Evolutionary conservation across 2,113 vertebrate species (phyloP), one percentile per base, ranked within the genome.

Genomic region (Brienomyrus brachyistius): DNA sequence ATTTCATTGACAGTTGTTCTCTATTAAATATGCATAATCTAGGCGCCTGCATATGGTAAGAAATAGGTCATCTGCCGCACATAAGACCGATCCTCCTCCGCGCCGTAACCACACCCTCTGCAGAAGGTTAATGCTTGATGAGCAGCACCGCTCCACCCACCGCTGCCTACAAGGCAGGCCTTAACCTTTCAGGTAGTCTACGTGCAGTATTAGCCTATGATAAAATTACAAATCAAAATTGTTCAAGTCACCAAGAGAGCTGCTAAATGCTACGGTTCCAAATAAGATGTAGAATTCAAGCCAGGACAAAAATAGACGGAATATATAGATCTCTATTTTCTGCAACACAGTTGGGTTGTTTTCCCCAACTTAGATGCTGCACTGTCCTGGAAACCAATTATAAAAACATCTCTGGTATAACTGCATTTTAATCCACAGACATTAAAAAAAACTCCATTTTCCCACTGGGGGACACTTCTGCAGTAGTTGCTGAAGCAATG

Each of bases 21-120:
- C 74, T 19, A 77, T 77, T 80, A 80, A 80, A 80, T 19, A 80
- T 80, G 74, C 35, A 80, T 43, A 80, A 80, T 80, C 74, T 80
- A 43, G 74, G 35, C 15, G 74, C 31, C 74, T 80, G 74, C 74
- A 40, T 80, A 80, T 40, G 17, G 35, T 35, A 80, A 80, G 62
- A 70, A 80, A 80, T 40, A 43, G 74, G 74, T 80, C 74, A 80
- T 35, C 74, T 80, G 13, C 35, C 10, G 11, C 74, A 80, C 31
- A 80, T 19, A 19, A 80, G 74, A 80, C n/a, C 0, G n/a, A 40
- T 35, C 17, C 74, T 43, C 35, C 74, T 35, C 31, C 19, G 74
- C 40, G 74, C 40, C 5, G 5, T 43, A 40, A 80, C 74, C 74
- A 80, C 74, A 80, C 74, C 74, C 35, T 80, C 35, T 43, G 74